phyloP scores from a whole-genome alignment of 2,113 vertebrate genomes.

The Phocoena sinus region DNA sequence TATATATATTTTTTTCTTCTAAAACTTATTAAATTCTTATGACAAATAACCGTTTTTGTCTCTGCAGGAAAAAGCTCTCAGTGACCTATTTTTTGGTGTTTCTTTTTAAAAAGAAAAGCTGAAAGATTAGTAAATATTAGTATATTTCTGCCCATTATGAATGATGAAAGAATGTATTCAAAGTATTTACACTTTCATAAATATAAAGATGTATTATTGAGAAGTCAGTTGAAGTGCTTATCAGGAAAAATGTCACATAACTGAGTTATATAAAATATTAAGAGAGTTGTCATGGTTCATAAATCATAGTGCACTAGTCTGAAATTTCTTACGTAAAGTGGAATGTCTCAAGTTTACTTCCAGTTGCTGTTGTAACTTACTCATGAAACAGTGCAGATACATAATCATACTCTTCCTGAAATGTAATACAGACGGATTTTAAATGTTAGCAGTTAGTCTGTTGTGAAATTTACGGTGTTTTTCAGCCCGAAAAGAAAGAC shows the following conservation, averaged over 20 bases:
- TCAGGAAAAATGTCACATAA: conserved; percentile 46
- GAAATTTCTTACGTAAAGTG: conserved; percentile 56
- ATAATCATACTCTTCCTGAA: conserved; percentile 21
- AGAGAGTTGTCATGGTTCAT: conserved; percentile 54
- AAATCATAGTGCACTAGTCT: conserved; percentile 56
- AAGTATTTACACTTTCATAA: conserved; percentile 76
- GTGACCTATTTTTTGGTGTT: conserved; percentile 71
- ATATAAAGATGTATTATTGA: conserved; percentile 74
- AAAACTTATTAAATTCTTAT: conserved; percentile 76
- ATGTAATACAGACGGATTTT: background rate
- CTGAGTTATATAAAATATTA: conserved; percentile 68
- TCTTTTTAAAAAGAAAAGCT: conserved; percentile 66
- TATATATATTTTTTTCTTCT: conserved; percentile 80
- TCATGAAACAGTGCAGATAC: conserved; percentile 35
- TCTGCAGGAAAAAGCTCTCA: conserved; percentile 79
- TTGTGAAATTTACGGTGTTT: background rate
- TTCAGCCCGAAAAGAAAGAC: background rate
- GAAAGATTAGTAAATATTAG: conserved; percentile 65
- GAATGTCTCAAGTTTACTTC: conserved; percentile 64
- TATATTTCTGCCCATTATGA: conserved; percentile 67
- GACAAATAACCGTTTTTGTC: conserved; percentile 68
- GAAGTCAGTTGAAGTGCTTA: conserved; percentile 61
- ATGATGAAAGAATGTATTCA: conserved; percentile 69
- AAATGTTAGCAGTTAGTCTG: background rate
- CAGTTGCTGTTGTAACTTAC: conserved; percentile 63